These are phyloP conservation scores for Brachyistius frenatus DNA, from an alignment of 2,113 vertebrate genomes.

Conservation along the genomic window DNA sequence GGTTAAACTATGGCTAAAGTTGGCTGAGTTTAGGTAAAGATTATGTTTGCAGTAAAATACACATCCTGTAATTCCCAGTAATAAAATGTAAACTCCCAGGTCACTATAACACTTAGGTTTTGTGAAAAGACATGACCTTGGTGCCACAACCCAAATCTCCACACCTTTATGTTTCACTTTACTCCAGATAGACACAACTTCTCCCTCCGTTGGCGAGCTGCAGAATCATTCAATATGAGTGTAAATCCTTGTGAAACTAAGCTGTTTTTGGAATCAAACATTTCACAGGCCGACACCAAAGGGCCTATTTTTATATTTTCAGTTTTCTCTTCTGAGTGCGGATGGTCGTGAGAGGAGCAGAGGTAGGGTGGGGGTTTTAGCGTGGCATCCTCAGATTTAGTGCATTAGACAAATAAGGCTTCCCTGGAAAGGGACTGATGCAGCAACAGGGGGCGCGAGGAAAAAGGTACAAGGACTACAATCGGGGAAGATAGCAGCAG, in stretches of 20 bases:
- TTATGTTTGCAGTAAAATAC: background rate
- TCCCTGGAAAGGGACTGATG: slow-evolving; percentile 75
- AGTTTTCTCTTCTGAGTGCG: background rate
- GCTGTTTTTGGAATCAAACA: slow-evolving; percentile 3
- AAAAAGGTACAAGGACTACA: slow-evolving; percentile 29
- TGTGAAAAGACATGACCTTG: background rate
- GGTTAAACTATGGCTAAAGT: background rate
- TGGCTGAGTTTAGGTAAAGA: background rate
- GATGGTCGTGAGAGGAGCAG: slow-evolving; percentile 25
- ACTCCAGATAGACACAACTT: background rate
- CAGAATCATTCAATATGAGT: slow-evolving; percentile 48
- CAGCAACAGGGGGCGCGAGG: slow-evolving; percentile 76
- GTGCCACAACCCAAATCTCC: background rate
- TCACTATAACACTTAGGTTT: background rate
- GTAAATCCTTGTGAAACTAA: background rate
- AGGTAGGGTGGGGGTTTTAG: slow-evolving; percentile 50
- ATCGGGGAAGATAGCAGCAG: slow-evolving; percentile 60
- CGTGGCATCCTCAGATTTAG: slow-evolving; percentile 79
- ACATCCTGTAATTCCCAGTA: background rate
- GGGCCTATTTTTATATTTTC: background rate
- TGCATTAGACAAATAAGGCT: slow-evolving; percentile 81
- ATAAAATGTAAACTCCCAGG: background rate
- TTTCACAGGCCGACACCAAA: slow-evolving; percentile 6
- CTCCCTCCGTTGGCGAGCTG: background rate
- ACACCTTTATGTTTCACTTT: background rate